Evolutionary conservation across 2,113 vertebrate genomes (phyloP).

Genomic region (Morone saxatilis): DNA sequence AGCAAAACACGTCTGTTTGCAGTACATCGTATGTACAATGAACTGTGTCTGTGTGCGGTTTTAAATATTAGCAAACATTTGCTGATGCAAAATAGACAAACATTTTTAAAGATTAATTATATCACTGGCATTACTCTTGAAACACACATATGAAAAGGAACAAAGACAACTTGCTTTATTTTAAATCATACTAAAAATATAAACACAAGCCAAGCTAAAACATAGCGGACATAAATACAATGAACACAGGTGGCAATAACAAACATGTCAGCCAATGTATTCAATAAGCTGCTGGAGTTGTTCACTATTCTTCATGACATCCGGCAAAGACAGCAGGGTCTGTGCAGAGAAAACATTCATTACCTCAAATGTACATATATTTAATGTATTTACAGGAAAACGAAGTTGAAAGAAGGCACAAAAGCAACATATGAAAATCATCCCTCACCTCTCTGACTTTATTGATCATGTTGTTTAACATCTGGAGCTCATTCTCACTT

Average conservation of each 20-base stretch:
- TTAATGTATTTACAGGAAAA: background rate
- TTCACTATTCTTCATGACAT: slow-evolving; percentile 71
- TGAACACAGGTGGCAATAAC: background rate
- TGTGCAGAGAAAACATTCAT: slow-evolving; percentile 38
- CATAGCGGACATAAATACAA: slow-evolving; percentile 37
- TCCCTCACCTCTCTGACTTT: slow-evolving; percentile 86
- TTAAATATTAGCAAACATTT: background rate
- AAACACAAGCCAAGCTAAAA: slow-evolving; percentile 1
- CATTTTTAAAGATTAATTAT: background rate
- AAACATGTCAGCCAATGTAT: slow-evolving; percentile 74
- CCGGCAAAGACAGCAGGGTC: slow-evolving; percentile 81
- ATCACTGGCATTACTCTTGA: background rate
- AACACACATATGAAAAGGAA: background rate
- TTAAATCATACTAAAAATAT: slow-evolving; percentile 14
- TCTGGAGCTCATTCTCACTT: slow-evolving; percentile 86
- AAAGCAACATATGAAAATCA: background rate
- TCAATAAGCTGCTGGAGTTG: slow-evolving; percentile 78
- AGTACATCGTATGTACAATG: background rate
- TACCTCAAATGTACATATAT: background rate
- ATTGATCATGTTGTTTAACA: slow-evolving; percentile 87
- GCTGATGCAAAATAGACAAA: background rate
- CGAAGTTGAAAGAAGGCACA: background rate
- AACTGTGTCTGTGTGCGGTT: background rate
- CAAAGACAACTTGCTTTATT: slow-evolving; percentile 11
- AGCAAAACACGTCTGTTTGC: background rate